phyloP scores from a whole-genome alignment of 2,888 invertebrate genomes.

The Sympetrum striolatum region DNA sequence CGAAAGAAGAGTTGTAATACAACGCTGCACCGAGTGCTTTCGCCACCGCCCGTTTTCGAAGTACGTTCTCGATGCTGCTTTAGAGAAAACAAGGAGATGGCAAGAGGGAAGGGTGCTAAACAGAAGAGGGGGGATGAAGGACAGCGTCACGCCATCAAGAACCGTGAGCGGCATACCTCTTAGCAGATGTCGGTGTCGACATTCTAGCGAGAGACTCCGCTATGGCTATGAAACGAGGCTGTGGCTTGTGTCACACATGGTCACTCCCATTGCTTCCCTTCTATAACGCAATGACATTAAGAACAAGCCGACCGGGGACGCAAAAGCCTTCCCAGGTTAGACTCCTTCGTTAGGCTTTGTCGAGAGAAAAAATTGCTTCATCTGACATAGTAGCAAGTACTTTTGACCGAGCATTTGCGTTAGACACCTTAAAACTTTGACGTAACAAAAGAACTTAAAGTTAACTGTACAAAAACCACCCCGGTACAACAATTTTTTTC shows the following conservation, averaged over 20 bases:
- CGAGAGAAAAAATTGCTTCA: too few species aligned
- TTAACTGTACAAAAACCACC: too few species aligned
- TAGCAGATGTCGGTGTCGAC: constrained; percentile 35
- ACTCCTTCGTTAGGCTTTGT: too few species aligned
- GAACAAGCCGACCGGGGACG: too few species aligned
- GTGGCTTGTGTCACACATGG: neutral
- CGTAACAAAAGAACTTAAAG: too few species aligned
- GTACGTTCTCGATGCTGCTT: neutral
- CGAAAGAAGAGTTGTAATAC: neutral
- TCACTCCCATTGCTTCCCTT: neutral
- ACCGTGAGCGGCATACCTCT: constrained; percentile 38
- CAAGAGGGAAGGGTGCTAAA: neutral
- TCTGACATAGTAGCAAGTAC: too few species aligned
- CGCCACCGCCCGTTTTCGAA: neutral
- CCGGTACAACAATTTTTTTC: too few species aligned
- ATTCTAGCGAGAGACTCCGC: neutral
- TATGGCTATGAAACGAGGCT: neutral
- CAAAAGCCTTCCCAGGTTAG: too few species aligned
- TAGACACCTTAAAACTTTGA: too few species aligned
- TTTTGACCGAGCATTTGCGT: too few species aligned
- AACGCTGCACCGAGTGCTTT: neutral
- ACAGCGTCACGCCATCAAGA: constrained; percentile 32
- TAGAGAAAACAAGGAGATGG: neutral
- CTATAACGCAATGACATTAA: too few species aligned
- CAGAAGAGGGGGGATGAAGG: neutral